Percentiles rank a stretch among this genome's conserved stretches.
Evolutionary conservation across 1,140 invertebrate species (phyloP).

Genomic region (Diploscapter pachys): DNA sequence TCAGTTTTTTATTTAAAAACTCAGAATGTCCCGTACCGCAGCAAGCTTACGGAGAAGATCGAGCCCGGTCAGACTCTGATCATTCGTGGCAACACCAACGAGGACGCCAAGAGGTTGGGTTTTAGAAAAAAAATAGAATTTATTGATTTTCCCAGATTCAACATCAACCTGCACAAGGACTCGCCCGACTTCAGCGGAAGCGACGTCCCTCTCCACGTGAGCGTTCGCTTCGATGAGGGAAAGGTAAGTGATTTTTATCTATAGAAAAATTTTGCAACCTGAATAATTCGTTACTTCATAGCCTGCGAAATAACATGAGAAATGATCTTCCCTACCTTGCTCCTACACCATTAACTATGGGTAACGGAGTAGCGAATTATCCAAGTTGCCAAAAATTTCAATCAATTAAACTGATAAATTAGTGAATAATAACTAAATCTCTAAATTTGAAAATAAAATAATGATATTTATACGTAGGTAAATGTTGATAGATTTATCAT

Average conservation of each 20-base stretch:
- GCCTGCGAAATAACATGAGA: background rate
- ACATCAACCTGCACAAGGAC: constrained; percentile 38
- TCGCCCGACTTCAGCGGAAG: constrained; percentile 36
- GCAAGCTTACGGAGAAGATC: constrained; percentile 35
- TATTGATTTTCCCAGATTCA: constrained; percentile 25
- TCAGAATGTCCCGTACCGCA: constrained; percentile 38
- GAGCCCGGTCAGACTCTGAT: constrained; percentile 41
- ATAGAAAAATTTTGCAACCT: constrained; percentile 6
- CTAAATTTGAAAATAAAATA: too few relatives aligned
- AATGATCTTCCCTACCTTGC: constrained; percentile 1
- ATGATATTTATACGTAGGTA: too few relatives aligned
- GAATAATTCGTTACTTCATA: too few relatives aligned
- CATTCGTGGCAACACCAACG: constrained; percentile 38
- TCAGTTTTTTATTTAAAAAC: background rate
- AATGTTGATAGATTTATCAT: too few relatives aligned
- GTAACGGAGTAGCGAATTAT: background rate
- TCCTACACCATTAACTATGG: background rate
- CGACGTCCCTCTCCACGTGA: constrained; percentile 39
- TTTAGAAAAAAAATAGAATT: background rate
- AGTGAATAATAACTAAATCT: background rate
- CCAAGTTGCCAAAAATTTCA: background rate
- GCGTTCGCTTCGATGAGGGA: constrained; percentile 39
- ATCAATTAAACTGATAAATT: background rate
- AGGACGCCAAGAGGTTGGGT: constrained; percentile 34
- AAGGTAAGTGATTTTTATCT: constrained; percentile 19